A percentile compares a stretch with the other conserved stretches of the same genome.
Evolutionary conservation across 2,888 invertebrate species (phyloP).

Genomic region (Stenodema calcarata): DNA sequence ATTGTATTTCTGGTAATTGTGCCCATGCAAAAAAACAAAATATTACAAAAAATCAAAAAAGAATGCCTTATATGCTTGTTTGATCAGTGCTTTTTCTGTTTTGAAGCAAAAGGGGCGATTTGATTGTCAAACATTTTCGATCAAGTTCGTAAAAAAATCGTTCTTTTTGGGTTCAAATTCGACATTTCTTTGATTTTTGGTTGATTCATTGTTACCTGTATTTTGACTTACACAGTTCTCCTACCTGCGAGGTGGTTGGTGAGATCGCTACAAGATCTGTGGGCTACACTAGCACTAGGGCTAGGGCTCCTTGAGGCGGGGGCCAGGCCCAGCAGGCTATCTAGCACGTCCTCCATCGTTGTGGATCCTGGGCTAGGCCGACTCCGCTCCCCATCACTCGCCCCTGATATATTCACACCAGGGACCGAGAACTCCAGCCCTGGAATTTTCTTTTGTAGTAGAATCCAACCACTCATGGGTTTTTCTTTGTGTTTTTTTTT

Average conservation of each 20-base stretch:
- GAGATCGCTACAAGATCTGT: slow-evolving; percentile 53
- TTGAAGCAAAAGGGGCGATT: not conserved
- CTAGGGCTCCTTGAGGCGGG: slow-evolving; percentile 77
- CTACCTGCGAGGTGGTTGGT: slow-evolving; percentile 69
- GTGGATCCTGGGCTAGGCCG: slow-evolving; percentile 78
- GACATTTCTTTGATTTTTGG: slow-evolving; percentile 13
- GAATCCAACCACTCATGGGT: slow-evolving; percentile 10
- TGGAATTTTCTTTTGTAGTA: slow-evolving; percentile 44
- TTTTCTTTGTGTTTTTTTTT: not conserved
- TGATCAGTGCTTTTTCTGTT: not conserved
- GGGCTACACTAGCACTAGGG: slow-evolving; percentile 55
- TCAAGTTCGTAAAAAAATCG: not conserved
- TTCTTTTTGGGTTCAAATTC: not conserved
- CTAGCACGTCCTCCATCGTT: slow-evolving; percentile 91
- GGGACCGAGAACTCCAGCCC: slow-evolving; percentile 47
- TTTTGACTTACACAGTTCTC: slow-evolving; percentile 79
- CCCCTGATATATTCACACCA: slow-evolving; percentile 45
- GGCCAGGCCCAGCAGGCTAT: slow-evolving; percentile 88
- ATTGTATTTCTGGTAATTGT: slow-evolving; percentile 1
- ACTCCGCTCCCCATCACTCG: slow-evolving; percentile 37
- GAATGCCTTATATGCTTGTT: not conserved
- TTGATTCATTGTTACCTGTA: slow-evolving; percentile 51
- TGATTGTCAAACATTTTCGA: not conserved
- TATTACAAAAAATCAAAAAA: not conserved
- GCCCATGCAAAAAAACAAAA: slow-evolving; percentile 27